Conservation (phyloP, 2,797 vertebrate species). For the Semotilus atromaculatus region DNA sequence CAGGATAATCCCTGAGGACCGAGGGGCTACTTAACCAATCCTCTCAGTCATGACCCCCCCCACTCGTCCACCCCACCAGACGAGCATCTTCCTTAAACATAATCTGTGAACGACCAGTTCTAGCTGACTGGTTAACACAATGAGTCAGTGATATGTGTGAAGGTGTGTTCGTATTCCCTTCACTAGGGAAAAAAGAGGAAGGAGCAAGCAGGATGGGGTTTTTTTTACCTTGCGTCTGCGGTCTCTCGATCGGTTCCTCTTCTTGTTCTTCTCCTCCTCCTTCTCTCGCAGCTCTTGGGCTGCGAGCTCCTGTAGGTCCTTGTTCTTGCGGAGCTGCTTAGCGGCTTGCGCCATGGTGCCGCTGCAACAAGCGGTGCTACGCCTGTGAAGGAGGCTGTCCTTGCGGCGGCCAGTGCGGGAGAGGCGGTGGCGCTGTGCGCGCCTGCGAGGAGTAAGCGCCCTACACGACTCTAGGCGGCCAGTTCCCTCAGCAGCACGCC, state of each 20-base stretch:
- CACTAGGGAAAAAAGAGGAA: slow-evolving; percentile 17
- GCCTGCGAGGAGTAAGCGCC: slow-evolving; percentile 50
- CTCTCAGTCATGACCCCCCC: slow-evolving; percentile 32
- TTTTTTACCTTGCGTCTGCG: slow-evolving; percentile 92
- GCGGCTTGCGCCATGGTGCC: slow-evolving; percentile 96
- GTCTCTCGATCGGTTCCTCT: slow-evolving; percentile 93
- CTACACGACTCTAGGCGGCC: slow-evolving; percentile 44
- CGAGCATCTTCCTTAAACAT: slow-evolving; percentile 33
- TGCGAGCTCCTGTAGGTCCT: slow-evolving; percentile 94
- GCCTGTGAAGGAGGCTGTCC: slow-evolving; percentile 61
- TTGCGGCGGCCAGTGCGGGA: slow-evolving; percentile 67
- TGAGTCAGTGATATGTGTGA: slow-evolving; percentile 38
- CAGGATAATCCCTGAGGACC: slow-evolving; percentile 40
- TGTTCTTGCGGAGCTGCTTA: slow-evolving; percentile 98
- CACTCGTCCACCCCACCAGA: slow-evolving; percentile 13
- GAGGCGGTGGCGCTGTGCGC: slow-evolving; percentile 51
- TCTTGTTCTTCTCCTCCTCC: slow-evolving; percentile 93
- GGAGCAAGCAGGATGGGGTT: slow-evolving; percentile 1
- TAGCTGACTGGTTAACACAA: slow-evolving; percentile 40
- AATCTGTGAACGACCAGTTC: slow-evolving; percentile 41
- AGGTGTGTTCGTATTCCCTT: slow-evolving; percentile 22
- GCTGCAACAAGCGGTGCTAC: slow-evolving; percentile 66
- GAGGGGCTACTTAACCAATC: slow-evolving; percentile 56
- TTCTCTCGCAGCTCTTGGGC: slow-evolving; percentile 94
- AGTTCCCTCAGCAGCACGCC: slow-evolving; percentile 56